Evolutionary conservation across 2,888 invertebrate species (phyloP), one percentile per base, ranked within the genome.

Genomic region (Diaperis boleti): DNA sequence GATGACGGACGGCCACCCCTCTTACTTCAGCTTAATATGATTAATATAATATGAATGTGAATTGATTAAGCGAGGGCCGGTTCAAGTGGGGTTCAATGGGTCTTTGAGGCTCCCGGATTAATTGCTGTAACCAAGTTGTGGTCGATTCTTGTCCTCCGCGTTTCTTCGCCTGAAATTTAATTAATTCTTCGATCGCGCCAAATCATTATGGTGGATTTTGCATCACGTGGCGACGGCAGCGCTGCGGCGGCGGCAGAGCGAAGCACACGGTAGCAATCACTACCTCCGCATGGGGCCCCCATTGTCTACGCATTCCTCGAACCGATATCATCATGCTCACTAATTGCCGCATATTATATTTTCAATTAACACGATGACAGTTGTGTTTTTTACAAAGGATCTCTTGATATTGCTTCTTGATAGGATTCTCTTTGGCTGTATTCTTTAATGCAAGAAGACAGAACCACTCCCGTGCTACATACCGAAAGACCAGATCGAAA

Each of bases 291-390:
- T 74, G 78, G 70, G 74, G 73, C 69, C 74, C 14, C 69, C 65
- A 74, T 79, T 79, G 78, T 78, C 73, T 74, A 73, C 69, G 64
- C 69, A 71, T 73, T 72, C 72, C 71, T 73, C 71, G 70, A 70
- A 54, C 64, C 74, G 76, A 75, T 76, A 77, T 75, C 76, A 77
- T 79, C 77, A 72, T 69, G 69, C 71, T 72, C 73, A 70, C 74
- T 86, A 86, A 86, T 86, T 86, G 85, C 84, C 83, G 78, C 82
- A 85, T 85, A 86, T 86, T 86, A 85, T 86, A 85, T 85, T 86
- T 86, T 83, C 85, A 86, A 86, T 86, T 86, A 85, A 85, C 82
- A 85, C 83, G 85, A 86, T 86, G 86, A 86, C 85, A 85, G 83
- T 86, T 83, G 82, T 82, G 81, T 85, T 86, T 69, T 86, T 84